phyloP scores from a whole-genome alignment of 2,797 vertebrate genomes.

The Micrastur ruficollis region DNA sequence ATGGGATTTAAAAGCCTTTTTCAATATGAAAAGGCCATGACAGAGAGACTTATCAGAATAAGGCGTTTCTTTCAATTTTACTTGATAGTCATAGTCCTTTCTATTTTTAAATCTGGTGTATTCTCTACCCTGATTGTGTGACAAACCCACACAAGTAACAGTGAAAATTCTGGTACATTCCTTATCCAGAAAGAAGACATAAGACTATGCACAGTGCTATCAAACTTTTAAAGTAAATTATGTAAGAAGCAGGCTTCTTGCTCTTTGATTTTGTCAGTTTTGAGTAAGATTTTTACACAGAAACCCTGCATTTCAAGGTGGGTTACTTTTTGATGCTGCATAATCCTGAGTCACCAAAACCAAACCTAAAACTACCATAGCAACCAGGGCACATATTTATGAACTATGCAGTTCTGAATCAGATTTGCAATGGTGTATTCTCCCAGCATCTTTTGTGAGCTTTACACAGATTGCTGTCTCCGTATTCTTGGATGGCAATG shows the following conservation, averaged over 20 bases:
- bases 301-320: background rate
- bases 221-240: background rate
- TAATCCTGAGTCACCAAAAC: constrained; percentile 51
- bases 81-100: background rate
- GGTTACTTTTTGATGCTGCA: constrained; percentile 5
- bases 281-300: background rate
- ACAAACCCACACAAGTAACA: background rate
- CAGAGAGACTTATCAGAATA: background rate
- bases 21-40: background rate
- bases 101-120: background rate
- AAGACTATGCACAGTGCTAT: background rate
- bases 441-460: background rate
- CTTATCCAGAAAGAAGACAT: background rate
- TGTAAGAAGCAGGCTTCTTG: background rate
- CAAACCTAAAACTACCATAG: constrained; percentile 33
- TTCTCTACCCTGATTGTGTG: background rate
- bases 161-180: background rate
- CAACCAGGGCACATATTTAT: constrained; percentile 18
- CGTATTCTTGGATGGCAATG: background rate
- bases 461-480: background rate
- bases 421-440: background rate
- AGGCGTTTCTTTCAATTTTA: background rate
- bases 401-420: background rate
- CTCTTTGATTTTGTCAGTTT: background rate
- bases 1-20: background rate